Evolutionary conservation across 1,140 invertebrate genomes (phyloP), one percentile per base, ranked within the genome.

Genomic region (Aradophagus sp.): DNA sequence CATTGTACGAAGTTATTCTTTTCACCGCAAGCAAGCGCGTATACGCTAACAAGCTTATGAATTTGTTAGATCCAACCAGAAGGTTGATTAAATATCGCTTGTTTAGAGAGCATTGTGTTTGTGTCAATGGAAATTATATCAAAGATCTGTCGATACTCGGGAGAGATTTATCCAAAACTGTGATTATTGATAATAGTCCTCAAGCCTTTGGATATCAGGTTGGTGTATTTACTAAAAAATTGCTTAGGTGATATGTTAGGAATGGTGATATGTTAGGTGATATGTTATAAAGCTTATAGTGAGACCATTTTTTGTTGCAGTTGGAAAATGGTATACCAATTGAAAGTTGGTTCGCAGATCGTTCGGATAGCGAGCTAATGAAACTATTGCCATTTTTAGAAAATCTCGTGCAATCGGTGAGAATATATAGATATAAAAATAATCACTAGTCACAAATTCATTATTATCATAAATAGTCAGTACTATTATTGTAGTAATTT

Each of bases 271-370:
- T n/a, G n/a, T n/a, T n/a, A n/a, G n/a, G n/a, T n/a, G n/a, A n/a
- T n/a, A n/a, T n/a, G n/a, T n/a, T n/a, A n/a, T n/a, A n/a, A n/a
- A n/a, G n/a, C n/a, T n/a, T n/a, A n/a, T n/a, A n/a, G n/a, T n/a
- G n/a, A 77, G 77, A 5, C 4, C 20, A 11, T 31, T 31, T 34
- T n/a, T 14, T 41, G 83, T 89, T 91, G 29, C 87, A 97, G 91
- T 83, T 97, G 58, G 95, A 98, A 86, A 98, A 98, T 87, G 97
- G 97, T 23, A 98, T 99, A 71, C 96, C 97, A 0, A 98, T 99
- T 77, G 95, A 97, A 86, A 97, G 95, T 84, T 99, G 97, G 97
- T 99, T 98, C 86, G 90, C 95, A 27, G 95, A 98, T 86, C 89
- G 92, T 76, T 90, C 90, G 56, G 97, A 99, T 85, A 90, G 89